These are phyloP conservation scores for Pachymerium ferrugineum DNA, from an alignment of 2,888 invertebrate species.

Conservation along the genomic window DNA sequence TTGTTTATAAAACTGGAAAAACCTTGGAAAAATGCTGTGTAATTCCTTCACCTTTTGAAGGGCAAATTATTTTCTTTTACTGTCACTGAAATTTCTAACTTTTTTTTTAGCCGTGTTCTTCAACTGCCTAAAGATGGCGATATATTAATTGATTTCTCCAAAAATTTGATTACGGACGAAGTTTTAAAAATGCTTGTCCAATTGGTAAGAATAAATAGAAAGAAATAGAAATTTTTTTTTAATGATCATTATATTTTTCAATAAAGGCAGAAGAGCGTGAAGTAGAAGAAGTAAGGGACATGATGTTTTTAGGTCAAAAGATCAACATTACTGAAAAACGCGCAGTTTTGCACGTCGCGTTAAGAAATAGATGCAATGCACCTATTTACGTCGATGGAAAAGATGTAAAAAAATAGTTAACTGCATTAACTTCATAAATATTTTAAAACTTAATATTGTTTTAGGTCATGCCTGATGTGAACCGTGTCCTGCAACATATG, in stretches of 20 bases:
- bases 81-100: too few species aligned
- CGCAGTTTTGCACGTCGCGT: conserved; percentile 89
- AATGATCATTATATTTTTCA: background rate
- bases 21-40: background rate
- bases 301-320: conserved; percentile 85
- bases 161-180: conserved; percentile 81
- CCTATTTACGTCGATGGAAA: conserved; percentile 76
- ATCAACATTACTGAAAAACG: conserved; percentile 97
- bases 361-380: conserved; percentile 75
- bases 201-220: conserved; percentile 58
- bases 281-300: conserved; percentile 77
- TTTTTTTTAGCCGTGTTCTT: conserved; percentile 61
- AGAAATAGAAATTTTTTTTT: background rate
- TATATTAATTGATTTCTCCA: conserved; percentile 91
- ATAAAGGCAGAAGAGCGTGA: conserved; percentile 63
- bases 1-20: background rate
- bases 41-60: background rate
- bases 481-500: conserved; percentile 88
- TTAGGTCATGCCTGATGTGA: conserved; percentile 75
- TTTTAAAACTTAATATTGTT: background rate
- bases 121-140: conserved; percentile 80
- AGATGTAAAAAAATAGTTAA: conserved; percentile 60
- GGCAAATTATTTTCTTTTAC: background rate
- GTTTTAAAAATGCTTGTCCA: conserved; percentile 68
- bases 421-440: background rate